Conservation (phyloP, 2,113 vertebrate species). For the Sylvilagus bachmani region DNA sequence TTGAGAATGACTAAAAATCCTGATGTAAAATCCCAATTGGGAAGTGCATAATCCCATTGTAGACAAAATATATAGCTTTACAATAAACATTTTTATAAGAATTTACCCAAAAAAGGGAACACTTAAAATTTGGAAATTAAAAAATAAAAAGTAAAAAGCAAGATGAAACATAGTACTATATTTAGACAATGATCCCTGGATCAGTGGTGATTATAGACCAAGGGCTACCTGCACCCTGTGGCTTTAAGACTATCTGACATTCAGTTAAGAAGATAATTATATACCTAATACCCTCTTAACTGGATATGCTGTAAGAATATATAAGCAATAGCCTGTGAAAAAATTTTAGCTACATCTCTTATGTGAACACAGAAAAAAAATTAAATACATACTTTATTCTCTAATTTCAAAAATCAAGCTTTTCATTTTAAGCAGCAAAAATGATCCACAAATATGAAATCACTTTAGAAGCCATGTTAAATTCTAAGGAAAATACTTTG, state of each 20-base stretch:
- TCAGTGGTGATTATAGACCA: slow-evolving; percentile 65
- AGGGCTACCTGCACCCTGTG: slow-evolving; percentile 81
- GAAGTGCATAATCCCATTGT: slow-evolving; percentile 82
- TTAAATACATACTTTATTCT: slow-evolving; percentile 77
- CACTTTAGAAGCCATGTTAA: slow-evolving; percentile 46
- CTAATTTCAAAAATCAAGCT: slow-evolving; percentile 78
- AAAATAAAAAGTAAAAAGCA: slow-evolving; percentile 66
- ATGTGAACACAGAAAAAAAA: slow-evolving; percentile 70
- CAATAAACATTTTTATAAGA: slow-evolving; percentile 87
- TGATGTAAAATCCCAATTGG: slow-evolving; percentile 83
- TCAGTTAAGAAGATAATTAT: slow-evolving; percentile 69
- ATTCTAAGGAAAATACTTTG: slow-evolving; percentile 15
- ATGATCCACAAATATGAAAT: slow-evolving; percentile 67
- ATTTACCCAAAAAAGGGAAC: slow-evolving; percentile 86
- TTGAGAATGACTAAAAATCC: slow-evolving; percentile 80
- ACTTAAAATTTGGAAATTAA: slow-evolving; percentile 75
- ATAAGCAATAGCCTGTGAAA: slow-evolving; percentile 48
- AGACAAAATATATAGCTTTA: slow-evolving; percentile 90
- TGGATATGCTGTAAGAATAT: slow-evolving; percentile 55
- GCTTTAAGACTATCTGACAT: slow-evolving; percentile 51
- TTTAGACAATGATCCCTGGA: slow-evolving; percentile 49
- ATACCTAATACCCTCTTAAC: slow-evolving; percentile 39
- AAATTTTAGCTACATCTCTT: slow-evolving; percentile 75
- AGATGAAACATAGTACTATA: slow-evolving; percentile 52
- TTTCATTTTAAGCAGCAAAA: slow-evolving; percentile 78